Evolutionary conservation across 2,113 vertebrate species (phyloP).

Genomic region (Ictalurus punctatus): DNA sequence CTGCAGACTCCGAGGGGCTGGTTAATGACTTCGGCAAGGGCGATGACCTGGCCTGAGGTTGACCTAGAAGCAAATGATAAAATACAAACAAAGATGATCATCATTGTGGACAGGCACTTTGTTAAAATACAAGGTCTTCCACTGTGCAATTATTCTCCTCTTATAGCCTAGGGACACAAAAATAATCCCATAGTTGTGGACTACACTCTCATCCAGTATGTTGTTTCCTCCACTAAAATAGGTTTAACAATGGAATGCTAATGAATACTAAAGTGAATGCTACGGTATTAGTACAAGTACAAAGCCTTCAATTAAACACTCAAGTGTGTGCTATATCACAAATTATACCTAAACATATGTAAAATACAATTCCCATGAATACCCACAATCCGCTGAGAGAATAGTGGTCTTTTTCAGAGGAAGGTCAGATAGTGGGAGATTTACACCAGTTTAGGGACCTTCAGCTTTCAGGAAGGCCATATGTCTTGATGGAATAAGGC

Average conservation of each 20-base stretch:
- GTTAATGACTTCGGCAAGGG: slow-evolving; percentile 60
- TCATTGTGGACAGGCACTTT: slow-evolving; percentile 10
- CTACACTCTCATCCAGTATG: slow-evolving; percentile 15
- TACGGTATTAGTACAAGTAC: neutral
- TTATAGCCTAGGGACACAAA: slow-evolving; percentile 25
- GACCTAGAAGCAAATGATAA: slow-evolving; percentile 60
- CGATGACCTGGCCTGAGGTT: slow-evolving; percentile 69
- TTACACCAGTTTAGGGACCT: slow-evolving; percentile 35
- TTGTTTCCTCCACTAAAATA: slow-evolving; percentile 21
- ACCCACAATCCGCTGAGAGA: neutral
- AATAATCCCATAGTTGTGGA: slow-evolving; percentile 35
- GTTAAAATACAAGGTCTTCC: slow-evolving; percentile 26
- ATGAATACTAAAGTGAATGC: neutral
- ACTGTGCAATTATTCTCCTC: slow-evolving; percentile 42
- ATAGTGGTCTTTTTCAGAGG: neutral
- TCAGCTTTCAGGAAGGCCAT: slow-evolving; percentile 29
- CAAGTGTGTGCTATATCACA: neutral
- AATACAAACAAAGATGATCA: slow-evolving; percentile 26
- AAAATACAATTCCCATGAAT: neutral
- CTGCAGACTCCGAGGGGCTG: slow-evolving; percentile 55
- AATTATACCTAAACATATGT: neutral
- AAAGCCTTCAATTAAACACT: neutral
- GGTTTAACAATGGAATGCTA: neutral
- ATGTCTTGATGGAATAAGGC: slow-evolving; percentile 30
- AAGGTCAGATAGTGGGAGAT: slow-evolving; percentile 25